phyloP scores from a whole-genome alignment of 2,888 invertebrate genomes.

The Heliconius aoede region DNA sequence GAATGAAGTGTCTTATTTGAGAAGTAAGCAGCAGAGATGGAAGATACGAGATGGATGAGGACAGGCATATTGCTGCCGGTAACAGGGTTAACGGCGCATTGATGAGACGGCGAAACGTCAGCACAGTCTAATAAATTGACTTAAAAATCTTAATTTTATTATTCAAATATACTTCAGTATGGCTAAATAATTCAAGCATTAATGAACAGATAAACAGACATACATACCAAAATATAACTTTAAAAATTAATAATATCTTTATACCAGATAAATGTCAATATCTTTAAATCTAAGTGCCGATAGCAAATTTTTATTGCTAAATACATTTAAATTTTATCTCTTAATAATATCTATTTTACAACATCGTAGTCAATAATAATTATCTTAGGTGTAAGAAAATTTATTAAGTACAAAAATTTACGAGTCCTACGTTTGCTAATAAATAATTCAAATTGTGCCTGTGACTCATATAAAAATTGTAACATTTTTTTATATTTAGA shows the following conservation, averaged over 20 bases:
- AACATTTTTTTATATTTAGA: conserved; percentile 35
- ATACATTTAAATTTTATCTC: conserved; percentile 1
- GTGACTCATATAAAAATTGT: conserved; percentile 5
- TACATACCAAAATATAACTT: not conserved
- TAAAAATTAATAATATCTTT: too few species aligned
- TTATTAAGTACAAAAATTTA: not conserved
- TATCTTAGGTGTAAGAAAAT: not conserved
- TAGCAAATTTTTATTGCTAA: conserved; percentile 8
- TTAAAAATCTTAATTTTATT: not conserved
- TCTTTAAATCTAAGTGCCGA: conserved; percentile 9
- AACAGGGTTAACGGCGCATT: too few species aligned
- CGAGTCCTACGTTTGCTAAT: not conserved
- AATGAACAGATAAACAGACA: not conserved
- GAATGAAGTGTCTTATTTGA: too few species aligned
- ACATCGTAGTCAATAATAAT: not conserved
- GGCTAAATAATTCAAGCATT: not conserved
- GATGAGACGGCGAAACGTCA: too few species aligned
- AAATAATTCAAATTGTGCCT: not conserved
- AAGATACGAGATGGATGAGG: too few species aligned
- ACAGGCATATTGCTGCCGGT: too few species aligned
- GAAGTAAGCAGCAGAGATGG: too few species aligned
- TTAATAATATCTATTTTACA: not conserved
- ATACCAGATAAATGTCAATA: conserved; percentile 2
- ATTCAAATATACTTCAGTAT: not conserved
- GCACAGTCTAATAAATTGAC: not conserved